A percentile compares a stretch with the other conserved stretches of the same genome.
phyloP scores from a whole-genome alignment of 2,888 invertebrate species.

The Ryuthela nishihirai region DNA sequence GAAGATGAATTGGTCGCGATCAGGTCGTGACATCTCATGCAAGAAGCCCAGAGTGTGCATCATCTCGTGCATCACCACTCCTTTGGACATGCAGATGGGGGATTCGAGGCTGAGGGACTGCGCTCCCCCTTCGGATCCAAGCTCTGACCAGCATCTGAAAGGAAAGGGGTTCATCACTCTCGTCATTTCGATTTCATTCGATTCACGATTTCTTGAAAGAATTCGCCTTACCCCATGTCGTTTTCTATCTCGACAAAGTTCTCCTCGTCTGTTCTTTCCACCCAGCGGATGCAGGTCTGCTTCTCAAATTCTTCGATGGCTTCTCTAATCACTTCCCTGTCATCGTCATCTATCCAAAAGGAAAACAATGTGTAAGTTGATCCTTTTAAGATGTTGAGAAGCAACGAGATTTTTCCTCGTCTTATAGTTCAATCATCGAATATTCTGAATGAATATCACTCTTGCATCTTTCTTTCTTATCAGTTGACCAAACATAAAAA shows the following conservation, averaged over 20 bases:
- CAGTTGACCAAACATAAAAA: no score
- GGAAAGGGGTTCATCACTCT: background rate
- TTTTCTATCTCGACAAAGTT: constrained; percentile 18
- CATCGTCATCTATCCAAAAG: constrained; percentile 9
- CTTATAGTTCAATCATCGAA: no score
- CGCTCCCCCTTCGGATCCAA: constrained; percentile 18
- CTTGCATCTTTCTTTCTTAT: no score
- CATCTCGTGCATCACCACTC: constrained; percentile 28
- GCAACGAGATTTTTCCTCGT: no score
- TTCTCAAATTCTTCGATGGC: constrained; percentile 25
- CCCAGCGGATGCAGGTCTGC: constrained; percentile 17
- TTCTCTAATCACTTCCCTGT: constrained; percentile 8
- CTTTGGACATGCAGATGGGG: constrained; percentile 18
- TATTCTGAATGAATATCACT: no score
- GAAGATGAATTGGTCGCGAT: constrained; percentile 15
- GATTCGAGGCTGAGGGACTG: constrained; percentile 22
- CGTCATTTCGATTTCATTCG: background rate
- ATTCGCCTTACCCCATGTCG: constrained; percentile 16
- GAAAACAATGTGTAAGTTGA: no score
- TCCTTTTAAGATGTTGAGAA: no score
- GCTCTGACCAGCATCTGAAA: constrained; percentile 20
- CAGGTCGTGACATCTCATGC: constrained; percentile 18
- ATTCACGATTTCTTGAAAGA: constrained; percentile 29
- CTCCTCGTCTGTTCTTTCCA: constrained; percentile 23
- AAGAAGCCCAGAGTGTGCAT: constrained; percentile 31